Evolutionary conservation across 1,140 invertebrate genomes (phyloP).

Genomic region (Ganaspis sp.): DNA sequence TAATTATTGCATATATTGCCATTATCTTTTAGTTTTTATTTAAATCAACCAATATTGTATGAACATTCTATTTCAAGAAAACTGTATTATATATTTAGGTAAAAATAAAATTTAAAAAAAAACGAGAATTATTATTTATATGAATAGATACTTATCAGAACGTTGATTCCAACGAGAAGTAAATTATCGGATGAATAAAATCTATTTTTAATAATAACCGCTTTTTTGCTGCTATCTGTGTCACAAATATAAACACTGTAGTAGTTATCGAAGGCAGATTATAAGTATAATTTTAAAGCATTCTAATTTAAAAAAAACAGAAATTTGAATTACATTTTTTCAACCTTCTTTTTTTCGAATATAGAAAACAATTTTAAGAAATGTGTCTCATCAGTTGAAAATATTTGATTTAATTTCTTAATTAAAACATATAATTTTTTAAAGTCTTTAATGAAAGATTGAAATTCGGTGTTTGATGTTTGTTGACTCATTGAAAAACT

Average conservation of each 20-base stretch:
- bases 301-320: neutral
- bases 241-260: neutral
- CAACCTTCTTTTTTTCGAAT: neutral
- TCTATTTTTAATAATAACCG: constrained; percentile 17
- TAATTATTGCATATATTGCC: too few species aligned
- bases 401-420: too few species aligned
- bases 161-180: neutral
- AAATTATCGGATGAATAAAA: neutral
- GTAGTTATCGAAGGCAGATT: neutral
- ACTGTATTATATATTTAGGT: neutral
- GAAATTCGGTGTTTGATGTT: too few species aligned
- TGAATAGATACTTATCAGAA: neutral
- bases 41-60: neutral
- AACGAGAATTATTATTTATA: neutral
- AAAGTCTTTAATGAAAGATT: too few species aligned
- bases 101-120: neutral
- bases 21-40: too few species aligned
- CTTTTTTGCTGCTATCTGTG: neutral
- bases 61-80: neutral
- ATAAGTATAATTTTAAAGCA: neutral
- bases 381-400: too few species aligned
- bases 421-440: too few species aligned
- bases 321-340: neutral
- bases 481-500: too few species aligned
- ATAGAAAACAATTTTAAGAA: neutral